phyloP scores from a whole-genome alignment of 1,140 invertebrate species.

The Drosophila baimaii region DNA sequence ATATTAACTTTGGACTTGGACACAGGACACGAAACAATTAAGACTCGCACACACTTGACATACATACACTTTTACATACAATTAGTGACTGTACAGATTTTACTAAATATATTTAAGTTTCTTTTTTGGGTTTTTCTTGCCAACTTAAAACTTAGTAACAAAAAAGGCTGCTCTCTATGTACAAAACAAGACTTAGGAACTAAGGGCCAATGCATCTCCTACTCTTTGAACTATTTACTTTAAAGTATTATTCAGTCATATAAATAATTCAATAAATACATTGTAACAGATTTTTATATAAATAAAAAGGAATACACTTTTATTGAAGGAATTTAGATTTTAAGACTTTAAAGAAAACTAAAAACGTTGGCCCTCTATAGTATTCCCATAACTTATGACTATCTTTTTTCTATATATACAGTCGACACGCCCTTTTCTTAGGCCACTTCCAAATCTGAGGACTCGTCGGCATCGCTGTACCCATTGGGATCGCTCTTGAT shows the following conservation, averaged over 20 bases:
- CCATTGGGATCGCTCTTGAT: conserved; percentile 81
- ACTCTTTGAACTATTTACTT: conserved; percentile 32
- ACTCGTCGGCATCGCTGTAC: conserved; percentile 85
- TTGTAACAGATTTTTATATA: neutral
- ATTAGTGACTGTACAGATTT: conserved; percentile 69
- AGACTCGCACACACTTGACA: conserved; percentile 40
- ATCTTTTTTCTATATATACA: conserved; percentile 30
- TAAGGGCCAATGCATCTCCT: conserved; percentile 9
- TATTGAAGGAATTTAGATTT: neutral
- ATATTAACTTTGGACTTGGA: conserved; percentile 54
- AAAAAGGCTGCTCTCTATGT: conserved; percentile 54
- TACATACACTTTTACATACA: conserved; percentile 34
- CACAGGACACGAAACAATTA: conserved; percentile 66
- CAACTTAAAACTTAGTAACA: conserved; percentile 65
- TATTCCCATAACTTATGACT: conserved; percentile 4
- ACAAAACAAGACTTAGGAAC: conserved; percentile 66
- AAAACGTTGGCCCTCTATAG: neutral
- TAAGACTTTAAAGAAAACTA: neutral
- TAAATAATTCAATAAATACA: conserved; percentile 9
- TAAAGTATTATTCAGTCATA: conserved; percentile 18
- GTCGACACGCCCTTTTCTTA: conserved; percentile 49
- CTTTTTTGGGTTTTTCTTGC: neutral
- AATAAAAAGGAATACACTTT: neutral
- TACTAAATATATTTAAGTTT: conserved; percentile 51
- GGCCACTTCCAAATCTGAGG: conserved; percentile 86